These are phyloP conservation scores for Petrophora chlorosata DNA, from an alignment of 2,888 invertebrate genomes.

Conservation along the genomic window DNA sequence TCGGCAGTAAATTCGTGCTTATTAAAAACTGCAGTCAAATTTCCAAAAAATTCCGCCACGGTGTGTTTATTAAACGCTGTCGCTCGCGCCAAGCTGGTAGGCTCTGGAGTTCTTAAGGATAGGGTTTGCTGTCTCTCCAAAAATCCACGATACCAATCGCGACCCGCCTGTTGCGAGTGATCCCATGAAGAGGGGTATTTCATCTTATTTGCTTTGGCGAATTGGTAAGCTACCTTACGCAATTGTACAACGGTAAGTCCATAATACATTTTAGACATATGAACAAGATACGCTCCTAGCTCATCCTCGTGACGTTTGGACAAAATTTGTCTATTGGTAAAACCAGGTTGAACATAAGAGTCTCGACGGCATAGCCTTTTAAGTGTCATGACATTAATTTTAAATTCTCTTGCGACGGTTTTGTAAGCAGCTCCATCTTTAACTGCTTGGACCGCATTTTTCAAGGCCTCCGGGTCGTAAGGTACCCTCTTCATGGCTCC, in stretches of 20 bases:
- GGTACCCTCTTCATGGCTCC: conserved; percentile 17
- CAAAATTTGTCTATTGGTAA: conserved; percentile 18
- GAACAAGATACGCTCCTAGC: conserved; percentile 11
- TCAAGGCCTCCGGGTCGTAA: conserved; percentile 11
- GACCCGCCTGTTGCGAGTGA: conserved; percentile 9
- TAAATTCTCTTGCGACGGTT: conserved; percentile 4
- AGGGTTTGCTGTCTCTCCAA: conserved; percentile 10
- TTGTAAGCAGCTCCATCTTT: conserved; percentile 2
- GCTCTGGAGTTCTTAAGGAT: conserved; percentile 5
- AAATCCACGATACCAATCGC: conserved; percentile 15
- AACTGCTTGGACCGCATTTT: conserved; percentile 9
- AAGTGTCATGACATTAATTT: background rate
- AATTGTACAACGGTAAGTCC: conserved; percentile 20
- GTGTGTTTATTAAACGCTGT: conserved; percentile 30
- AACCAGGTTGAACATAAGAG: conserved; percentile 17
- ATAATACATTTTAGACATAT: conserved; percentile 18
- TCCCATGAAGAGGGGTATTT: conserved; percentile 22
- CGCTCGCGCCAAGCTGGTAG: conserved; percentile 17
- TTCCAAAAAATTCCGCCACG: conserved; percentile 26
- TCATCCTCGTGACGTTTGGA: conserved; percentile 15
- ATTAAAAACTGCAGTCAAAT: conserved; percentile 16
- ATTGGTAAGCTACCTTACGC: conserved; percentile 23
- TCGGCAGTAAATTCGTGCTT: conserved; percentile 27
- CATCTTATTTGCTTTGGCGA: conserved; percentile 23
- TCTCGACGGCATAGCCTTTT: conserved; percentile 6